A percentile compares a stretch with the other conserved stretches of the same genome.
phyloP scores from a whole-genome alignment of 2,113 vertebrate genomes.

The Alectura lathami region DNA sequence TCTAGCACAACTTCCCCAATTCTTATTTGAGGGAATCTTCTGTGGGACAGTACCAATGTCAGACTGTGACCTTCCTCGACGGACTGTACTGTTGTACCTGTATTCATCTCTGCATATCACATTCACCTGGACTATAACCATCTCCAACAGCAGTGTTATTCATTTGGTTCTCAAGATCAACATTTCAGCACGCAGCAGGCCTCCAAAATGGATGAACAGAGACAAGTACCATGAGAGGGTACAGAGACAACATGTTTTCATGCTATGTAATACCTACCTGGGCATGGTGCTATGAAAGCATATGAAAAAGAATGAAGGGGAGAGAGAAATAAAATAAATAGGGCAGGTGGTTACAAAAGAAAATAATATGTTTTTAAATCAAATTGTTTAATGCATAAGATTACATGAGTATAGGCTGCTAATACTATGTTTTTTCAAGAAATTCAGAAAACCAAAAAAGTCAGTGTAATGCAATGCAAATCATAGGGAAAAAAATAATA shows the following conservation, averaged over 20 bases:
- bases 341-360: constrained; percentile 69
- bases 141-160: background rate
- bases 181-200: background rate
- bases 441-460: too few species aligned
- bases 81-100: background rate
- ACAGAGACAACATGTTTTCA: constrained; percentile 20
- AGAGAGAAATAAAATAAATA: constrained; percentile 72
- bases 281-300: constrained; percentile 80
- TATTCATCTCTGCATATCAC: background rate
- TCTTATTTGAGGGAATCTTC: background rate
- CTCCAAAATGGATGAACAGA: constrained; percentile 27
- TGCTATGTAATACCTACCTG: constrained; percentile 82
- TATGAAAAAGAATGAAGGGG: constrained; percentile 61
- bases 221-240: constrained; percentile 30
- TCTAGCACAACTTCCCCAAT: background rate
- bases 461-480: background rate
- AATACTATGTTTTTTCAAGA: background rate
- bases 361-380: constrained; percentile 15
- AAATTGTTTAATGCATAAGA: constrained; percentile 1
- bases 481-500: background rate
- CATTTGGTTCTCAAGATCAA: background rate
- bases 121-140: background rate
- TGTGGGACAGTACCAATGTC: background rate
- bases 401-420: background rate
- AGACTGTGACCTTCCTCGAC: background rate